Base-by-base conservation (phyloP, 1,140 invertebrate genomes). In the Calephelis nemesis region DNA sequence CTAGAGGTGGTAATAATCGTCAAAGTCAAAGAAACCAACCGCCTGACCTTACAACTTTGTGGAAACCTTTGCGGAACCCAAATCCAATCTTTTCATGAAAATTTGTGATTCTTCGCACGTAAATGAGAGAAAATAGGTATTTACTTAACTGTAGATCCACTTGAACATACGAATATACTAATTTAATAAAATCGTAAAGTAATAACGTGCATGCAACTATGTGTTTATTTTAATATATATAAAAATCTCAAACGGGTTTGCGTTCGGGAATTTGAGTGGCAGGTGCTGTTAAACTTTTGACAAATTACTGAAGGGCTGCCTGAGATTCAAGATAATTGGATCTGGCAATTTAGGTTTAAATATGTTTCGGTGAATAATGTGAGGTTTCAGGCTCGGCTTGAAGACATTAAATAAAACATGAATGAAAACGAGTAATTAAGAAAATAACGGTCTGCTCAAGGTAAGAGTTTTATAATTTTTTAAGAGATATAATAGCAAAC, bases 281-380 rank as follows among this genome's bases (percentile, higher is more conserved):
- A 63, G 62, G 62, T 63, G 62, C 62, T 47, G 47, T 48, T 19
- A 63, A 63, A 63, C 62, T 63, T 63, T 63, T 63, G 62, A 63
- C 62, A 63, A 63, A 63, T 63, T 63, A 63, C 62, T 48, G 47
- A 48, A 47, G 15, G 45, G 40, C 62, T 30, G 62, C 15, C 30
- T 39, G 62, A 47, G 62, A 63, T 63, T 45, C 47, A 47, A 45
- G 62, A 63, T 45, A 19, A 45, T 63, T 47, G 62, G 62, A 63
- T 63, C 15, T 48, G 62, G 62, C 62, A 63, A 60, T 40, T 60
- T 60, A 39, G 19, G 39, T 19, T 60, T 12, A 10, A 48, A 12
- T 12, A 12, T 60, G 54, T 11, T 60, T 39, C 30, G 39, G 54
- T 60, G 54, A 60, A 60, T 60, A 60, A 60, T 60, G 54, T 60